Percentiles rank a stretch among this genome's conserved stretches.
phyloP scores from a whole-genome alignment of 2,797 vertebrate genomes.

The Pseudomugil gertrudae region DNA sequence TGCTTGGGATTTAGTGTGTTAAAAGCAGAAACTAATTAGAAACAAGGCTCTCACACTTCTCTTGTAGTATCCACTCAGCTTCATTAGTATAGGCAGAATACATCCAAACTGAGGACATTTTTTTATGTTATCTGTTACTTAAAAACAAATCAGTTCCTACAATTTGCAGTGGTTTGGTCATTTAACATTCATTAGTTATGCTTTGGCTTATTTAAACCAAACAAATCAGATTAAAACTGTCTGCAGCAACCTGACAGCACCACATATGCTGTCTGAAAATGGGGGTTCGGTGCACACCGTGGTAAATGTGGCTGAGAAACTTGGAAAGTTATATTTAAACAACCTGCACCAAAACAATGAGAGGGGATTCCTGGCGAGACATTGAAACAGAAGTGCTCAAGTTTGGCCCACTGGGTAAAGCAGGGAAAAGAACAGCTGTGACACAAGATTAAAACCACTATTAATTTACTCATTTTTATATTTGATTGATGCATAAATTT shows the following conservation, averaged over 20 bases:
- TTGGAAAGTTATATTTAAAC: constrained; percentile 8
- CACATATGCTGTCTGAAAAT: too few species aligned
- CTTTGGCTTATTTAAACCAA: constrained; percentile 11
- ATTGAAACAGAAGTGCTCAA: constrained; percentile 49
- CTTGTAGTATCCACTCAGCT: constrained; percentile 29
- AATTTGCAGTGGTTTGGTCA: background rate
- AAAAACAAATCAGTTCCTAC: background rate
- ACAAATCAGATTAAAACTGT: constrained; percentile 2
- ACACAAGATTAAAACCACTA: constrained; percentile 15
- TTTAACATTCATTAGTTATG: constrained; percentile 2
- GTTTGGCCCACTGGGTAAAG: constrained; percentile 42
- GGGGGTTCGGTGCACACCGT: background rate
- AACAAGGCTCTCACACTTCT: constrained; percentile 34
- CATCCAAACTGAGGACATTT: background rate
- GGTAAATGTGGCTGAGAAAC: background rate
- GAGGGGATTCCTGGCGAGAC: too few species aligned
- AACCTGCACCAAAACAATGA: constrained; percentile 22
- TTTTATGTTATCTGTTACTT: background rate
- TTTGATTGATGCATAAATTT: too few species aligned
- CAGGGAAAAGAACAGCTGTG: constrained; percentile 46
- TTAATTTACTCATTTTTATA: background rate
- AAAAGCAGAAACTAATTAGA: constrained; percentile 49
- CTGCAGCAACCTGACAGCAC: background rate
- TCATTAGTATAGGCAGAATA: background rate
- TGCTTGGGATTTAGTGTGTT: constrained; percentile 47